Conservation (phyloP, 2,113 vertebrate species). For the Nycticebus coucang region DNA sequence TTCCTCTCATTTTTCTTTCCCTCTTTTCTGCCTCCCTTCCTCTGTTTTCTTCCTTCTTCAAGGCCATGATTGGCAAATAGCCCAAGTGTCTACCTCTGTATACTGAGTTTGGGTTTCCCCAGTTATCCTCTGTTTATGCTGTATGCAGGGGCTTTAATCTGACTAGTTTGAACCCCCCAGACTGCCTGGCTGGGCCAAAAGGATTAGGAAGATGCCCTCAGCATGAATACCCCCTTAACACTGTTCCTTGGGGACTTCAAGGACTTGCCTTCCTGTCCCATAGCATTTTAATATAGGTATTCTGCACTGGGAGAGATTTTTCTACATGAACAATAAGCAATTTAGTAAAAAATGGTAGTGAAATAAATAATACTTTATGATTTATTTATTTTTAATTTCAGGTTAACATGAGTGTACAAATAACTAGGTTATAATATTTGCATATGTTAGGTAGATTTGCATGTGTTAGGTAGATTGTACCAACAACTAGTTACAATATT, state of each 20-base stretch:
- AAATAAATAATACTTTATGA: neutral
- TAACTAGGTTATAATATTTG: too few relatives aligned
- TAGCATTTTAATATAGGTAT: neutral
- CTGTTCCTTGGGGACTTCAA: neutral
- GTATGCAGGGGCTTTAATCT: neutral
- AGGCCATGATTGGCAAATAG: neutral
- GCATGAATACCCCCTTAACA: neutral
- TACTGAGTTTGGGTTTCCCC: neutral
- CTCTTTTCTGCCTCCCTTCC: neutral
- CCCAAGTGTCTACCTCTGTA: neutral
- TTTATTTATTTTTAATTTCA: too few relatives aligned
- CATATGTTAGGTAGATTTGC: too few relatives aligned
- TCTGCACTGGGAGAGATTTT: neutral
- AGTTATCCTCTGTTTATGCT: neutral
- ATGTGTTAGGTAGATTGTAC: too few relatives aligned
- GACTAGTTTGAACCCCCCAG: neutral
- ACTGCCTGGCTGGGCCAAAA: neutral
- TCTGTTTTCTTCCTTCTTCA: neutral
- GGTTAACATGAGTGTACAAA: too few relatives aligned
- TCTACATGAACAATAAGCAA: neutral
- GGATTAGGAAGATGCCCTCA: neutral
- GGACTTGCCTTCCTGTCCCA: neutral
- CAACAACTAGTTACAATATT: too few relatives aligned
- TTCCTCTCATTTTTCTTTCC: neutral
- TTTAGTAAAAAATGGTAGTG: neutral